Evolutionary conservation across 1,140 invertebrate species (phyloP), one percentile per base, ranked within the genome.

Genomic region (Pinna nobilis): DNA sequence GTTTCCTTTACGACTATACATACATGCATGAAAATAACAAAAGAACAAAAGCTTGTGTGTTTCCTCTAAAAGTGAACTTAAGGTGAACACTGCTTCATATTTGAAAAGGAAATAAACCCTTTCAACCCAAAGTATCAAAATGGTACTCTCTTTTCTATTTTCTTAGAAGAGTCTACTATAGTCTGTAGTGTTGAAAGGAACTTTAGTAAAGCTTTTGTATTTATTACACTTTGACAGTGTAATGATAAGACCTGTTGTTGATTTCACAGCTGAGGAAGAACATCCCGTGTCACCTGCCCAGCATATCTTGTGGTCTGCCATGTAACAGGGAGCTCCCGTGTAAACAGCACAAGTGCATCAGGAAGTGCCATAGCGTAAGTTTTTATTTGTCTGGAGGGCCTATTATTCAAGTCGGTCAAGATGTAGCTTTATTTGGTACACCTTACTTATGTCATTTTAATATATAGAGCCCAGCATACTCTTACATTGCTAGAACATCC

Each of bases 281-380:
- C 30, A 95, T 98, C 57, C 94, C 95, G 3, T 98, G 97, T 88
- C 93, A 97, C 68, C 92, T 96, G 82, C 93, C 92, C 37, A 94
- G 95, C 72, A 94, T 98, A 59, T 97, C 95, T 4, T 99, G 97
- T 88, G 97, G 97, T 6, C 87, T 95, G 50, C 92, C 94, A 0
- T 99, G 97, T 86, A 92, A 92, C 23, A 95, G 94, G 83, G 90
- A 92, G 0, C 86, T 98, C 28, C 88, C 91, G 0, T 98, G 96
- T 85, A 93, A 93, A 0, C 91, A 92, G 35, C 96, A 98, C 84
- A 93, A 92, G 41, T 97, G 96, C 84, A 92, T 90, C 59, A 91
- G 92, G 80, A 91, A 90, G 1, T 96, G 95, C 80, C 95, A 96
- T 84, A 91, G 92, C 68, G 94, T 88, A 77, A 76, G 82, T 66